phyloP scores from a whole-genome alignment of 2,888 invertebrate genomes.

The Melanostoma mellinum region DNA sequence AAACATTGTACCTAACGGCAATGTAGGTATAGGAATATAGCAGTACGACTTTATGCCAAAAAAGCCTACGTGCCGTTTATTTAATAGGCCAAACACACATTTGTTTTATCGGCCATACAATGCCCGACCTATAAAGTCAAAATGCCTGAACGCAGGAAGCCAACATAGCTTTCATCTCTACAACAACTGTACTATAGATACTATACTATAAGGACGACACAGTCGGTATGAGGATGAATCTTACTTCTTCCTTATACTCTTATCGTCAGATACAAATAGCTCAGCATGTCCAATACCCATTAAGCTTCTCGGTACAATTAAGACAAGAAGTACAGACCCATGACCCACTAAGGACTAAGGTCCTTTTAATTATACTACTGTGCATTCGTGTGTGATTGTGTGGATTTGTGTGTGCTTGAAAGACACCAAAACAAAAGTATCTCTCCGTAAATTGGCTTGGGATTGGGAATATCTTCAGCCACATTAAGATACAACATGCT shows the following conservation, averaged over 20 bases:
- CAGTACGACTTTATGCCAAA: slow-evolving; percentile 14
- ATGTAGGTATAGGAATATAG: background rate
- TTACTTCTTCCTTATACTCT: slow-evolving; percentile 44
- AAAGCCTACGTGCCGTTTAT: slow-evolving; percentile 56
- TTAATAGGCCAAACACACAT: slow-evolving; percentile 64
- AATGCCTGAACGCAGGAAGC: slow-evolving; percentile 35
- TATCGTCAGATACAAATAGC: slow-evolving; percentile 53
- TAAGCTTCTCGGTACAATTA: slow-evolving; percentile 49
- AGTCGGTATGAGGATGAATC: slow-evolving; percentile 31
- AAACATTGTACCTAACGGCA: background rate
- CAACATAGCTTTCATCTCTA: slow-evolving; percentile 23
- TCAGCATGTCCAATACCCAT: slow-evolving; percentile 61
- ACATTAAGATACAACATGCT: slow-evolving; percentile 16
- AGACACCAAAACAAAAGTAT: slow-evolving; percentile 36
- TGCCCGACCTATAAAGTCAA: slow-evolving; percentile 38
- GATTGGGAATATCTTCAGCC: slow-evolving; percentile 29
- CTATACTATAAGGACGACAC: slow-evolving; percentile 1
- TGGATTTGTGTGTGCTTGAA: slow-evolving; percentile 20
- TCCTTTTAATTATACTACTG: slow-evolving; percentile 65
- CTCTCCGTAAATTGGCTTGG: slow-evolving; percentile 61
- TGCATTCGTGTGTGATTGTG: slow-evolving; percentile 27
- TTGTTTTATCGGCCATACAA: slow-evolving; percentile 52
- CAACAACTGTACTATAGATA: no score
- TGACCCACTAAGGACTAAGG: slow-evolving; percentile 64
- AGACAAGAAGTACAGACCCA: slow-evolving; percentile 57